Evolutionary conservation across 2,888 invertebrate genomes (phyloP).

Genomic region (Laspeyria flexula): DNA sequence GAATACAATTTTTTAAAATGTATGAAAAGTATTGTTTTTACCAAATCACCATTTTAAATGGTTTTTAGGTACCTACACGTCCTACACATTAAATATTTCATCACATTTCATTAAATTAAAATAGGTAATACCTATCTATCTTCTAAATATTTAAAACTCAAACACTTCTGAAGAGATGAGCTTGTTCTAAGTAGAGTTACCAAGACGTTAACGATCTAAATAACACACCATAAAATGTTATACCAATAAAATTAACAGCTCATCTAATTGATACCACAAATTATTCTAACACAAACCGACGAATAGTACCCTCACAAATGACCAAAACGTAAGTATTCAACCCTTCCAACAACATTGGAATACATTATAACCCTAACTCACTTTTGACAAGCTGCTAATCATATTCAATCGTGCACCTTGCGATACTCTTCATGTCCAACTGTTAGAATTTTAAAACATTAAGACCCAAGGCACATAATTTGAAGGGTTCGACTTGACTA

Average conservation of each 20-base stretch:
- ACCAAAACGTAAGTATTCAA: slow-evolving; percentile 55
- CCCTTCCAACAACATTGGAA: slow-evolving; percentile 79
- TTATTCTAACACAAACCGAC: slow-evolving; percentile 32
- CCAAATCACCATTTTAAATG: too few relatives aligned
- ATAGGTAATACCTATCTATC: neutral
- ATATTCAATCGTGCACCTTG: slow-evolving; percentile 84
- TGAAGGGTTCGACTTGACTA: slow-evolving; percentile 61
- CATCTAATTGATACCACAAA: slow-evolving; percentile 36
- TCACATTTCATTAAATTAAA: too few relatives aligned
- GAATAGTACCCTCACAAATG: slow-evolving; percentile 24
- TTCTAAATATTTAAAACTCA: neutral
- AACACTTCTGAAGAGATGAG: too few relatives aligned
- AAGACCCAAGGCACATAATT: slow-evolving; percentile 67
- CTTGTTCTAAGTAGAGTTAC: neutral
- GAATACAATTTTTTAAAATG: too few relatives aligned
- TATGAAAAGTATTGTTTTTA: too few relatives aligned
- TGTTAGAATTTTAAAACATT: slow-evolving; percentile 78
- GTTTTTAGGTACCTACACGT: too few relatives aligned
- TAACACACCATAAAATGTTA: neutral
- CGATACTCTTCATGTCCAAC: slow-evolving; percentile 66
- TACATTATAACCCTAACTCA: slow-evolving; percentile 77
- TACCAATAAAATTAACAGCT: slow-evolving; percentile 13
- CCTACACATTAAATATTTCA: too few relatives aligned
- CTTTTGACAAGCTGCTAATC: slow-evolving; percentile 86
- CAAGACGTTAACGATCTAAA: neutral